Conservation (phyloP, 2,797 vertebrate species). For the Sternarchorhynchus goeldii region DNA sequence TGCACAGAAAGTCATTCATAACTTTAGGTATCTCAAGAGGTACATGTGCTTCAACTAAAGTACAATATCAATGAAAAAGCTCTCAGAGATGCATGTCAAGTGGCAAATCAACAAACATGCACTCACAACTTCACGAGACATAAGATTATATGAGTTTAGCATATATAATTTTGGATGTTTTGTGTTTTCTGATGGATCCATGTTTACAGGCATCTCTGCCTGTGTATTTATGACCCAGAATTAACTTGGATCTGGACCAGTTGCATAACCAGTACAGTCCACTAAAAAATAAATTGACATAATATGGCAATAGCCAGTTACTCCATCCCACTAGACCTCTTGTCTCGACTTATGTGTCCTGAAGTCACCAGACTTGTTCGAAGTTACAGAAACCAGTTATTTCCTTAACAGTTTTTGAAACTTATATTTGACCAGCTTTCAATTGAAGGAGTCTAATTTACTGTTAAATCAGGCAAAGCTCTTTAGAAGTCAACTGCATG, state of each 20-base stretch:
- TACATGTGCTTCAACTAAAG: too few relatives aligned
- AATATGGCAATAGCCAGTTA: not conserved
- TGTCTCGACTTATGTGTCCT: not conserved
- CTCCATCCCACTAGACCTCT: not conserved
- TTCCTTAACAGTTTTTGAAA: not conserved
- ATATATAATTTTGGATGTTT: not conserved
- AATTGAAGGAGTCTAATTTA: not conserved
- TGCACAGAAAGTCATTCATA: not conserved
- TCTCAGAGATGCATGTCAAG: conserved; percentile 10
- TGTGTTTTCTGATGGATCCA: conserved; percentile 30
- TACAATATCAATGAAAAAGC: not conserved
- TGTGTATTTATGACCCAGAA: conserved; percentile 31
- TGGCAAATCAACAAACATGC: conserved; percentile 1
- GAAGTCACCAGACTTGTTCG: conserved; percentile 7
- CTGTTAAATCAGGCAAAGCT: not conserved
- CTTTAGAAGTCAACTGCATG: not conserved
- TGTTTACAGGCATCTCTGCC: conserved; percentile 24
- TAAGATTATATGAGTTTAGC: not conserved
- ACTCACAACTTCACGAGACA: not conserved
- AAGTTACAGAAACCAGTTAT: not conserved
- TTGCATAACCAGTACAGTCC: conserved; percentile 49
- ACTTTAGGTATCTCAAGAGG: not conserved
- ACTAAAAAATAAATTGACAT: conserved; percentile 14
- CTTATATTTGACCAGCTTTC: not conserved
- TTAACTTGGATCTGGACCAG: conserved; percentile 51